A percentile compares a stretch with the other conserved stretches of the same genome.
Conservation (phyloP, 2,113 vertebrate genomes). For the Romanogobio albipinnatus region DNA sequence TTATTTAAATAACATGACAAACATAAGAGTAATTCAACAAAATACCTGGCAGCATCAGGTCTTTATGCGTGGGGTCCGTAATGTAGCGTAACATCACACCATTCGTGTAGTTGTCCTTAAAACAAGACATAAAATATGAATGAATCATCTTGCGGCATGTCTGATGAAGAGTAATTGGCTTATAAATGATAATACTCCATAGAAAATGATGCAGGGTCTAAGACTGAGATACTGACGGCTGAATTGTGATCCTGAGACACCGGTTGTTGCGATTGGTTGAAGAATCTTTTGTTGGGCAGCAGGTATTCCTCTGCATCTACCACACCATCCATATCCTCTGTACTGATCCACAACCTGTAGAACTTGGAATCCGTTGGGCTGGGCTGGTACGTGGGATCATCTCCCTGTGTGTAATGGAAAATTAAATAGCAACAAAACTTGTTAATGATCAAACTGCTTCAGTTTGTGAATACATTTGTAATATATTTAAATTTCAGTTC, state of each 20-base stretch:
- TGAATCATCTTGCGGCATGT: not conserved
- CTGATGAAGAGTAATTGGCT: not conserved
- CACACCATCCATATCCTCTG: conserved; percentile 84
- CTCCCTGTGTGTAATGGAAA: conserved; percentile 68
- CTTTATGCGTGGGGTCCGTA: conserved; percentile 84
- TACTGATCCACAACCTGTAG: conserved; percentile 85
- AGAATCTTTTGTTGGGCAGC: conserved; percentile 82
- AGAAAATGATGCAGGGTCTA: no score
- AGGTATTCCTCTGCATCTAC: conserved; percentile 92
- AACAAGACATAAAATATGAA: not conserved
- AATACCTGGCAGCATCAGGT: conserved; percentile 78
- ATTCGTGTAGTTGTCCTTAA: conserved; percentile 78
- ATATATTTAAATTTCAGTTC: no score
- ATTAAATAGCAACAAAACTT: not conserved
- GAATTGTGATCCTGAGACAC: conserved; percentile 74
- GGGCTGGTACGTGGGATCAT: conserved; percentile 83
- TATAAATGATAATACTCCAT: not conserved
- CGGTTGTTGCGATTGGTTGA: conserved; percentile 77
- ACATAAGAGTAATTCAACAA: not conserved
- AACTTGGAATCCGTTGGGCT: conserved; percentile 87
- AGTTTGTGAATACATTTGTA: no score
- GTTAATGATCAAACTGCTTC: no score
- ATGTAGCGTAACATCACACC: conserved; percentile 86
- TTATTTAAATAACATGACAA: not conserved
- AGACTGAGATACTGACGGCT: conserved; percentile 69